A percentile compares a stretch with the other conserved stretches of the same genome.
Conservation (phyloP, 2,888 invertebrate species). For the Tanypteryx hageni region DNA sequence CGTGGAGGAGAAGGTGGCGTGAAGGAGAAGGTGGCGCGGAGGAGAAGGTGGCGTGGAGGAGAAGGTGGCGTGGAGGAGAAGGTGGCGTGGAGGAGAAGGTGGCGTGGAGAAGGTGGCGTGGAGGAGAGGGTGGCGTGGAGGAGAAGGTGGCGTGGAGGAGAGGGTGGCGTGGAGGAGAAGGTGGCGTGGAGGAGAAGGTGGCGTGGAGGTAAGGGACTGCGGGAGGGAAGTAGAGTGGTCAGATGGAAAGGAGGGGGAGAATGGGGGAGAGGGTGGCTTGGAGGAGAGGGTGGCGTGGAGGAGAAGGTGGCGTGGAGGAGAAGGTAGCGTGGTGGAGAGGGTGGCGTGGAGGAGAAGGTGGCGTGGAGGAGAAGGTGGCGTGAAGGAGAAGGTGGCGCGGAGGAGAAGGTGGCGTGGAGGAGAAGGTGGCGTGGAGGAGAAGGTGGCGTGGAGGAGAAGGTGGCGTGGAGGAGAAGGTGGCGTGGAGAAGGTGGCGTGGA, state of each 20-base stretch:
- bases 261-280: neutral
- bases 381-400: neutral
- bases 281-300: too few species aligned
- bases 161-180: neutral
- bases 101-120: neutral
- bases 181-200: neutral
- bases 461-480: too few species aligned
- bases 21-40: too few species aligned
- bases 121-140: neutral
- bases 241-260: neutral
- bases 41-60: neutral
- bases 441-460: too few species aligned
- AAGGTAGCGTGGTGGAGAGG: too few species aligned
- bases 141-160: neutral
- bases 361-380: neutral
- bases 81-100: neutral
- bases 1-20: neutral
- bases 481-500: too few species aligned
- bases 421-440: neutral
- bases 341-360: neutral
- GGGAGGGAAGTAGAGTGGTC: neutral
- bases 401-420: neutral
- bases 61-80: neutral
- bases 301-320: too few species aligned
- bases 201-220: neutral